Evolutionary conservation across 2,888 invertebrate species (phyloP), one percentile per base, ranked within the genome.

Genomic region (Lithosia quadra): DNA sequence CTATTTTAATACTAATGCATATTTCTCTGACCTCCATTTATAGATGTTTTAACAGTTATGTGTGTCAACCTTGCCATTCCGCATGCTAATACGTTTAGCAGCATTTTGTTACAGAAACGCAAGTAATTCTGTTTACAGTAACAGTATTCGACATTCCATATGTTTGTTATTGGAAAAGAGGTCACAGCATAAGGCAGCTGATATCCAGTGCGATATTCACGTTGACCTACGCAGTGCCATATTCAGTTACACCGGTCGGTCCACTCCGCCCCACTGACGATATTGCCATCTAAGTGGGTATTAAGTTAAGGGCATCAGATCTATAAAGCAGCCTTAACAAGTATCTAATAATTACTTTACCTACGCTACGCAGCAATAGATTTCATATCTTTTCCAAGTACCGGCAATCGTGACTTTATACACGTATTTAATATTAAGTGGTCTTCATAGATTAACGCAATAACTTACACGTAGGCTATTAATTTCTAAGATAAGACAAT

Each of bases 401-500:
- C 68, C 64, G 58, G 36, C 60, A 61, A 73, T 74, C 71, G 69
- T 76, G 71, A 75, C 68, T 68, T 64, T 60, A 63, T 59, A 66
- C 63, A 68, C 28, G 59, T 73, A 65, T 67, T n/a, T 71, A 69
- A 28, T 56, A 24, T 56, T 21, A 57, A 67, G 33, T 67, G 63
- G 55, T 78, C 49, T 34, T 61, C 57, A 70, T 73, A 78, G 74
- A 81, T 81, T 81, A 80, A 75, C 59, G 75, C 79, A 80, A 85
- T 82, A 59, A 63, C 56, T 75, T 83, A 69, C 68, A 84, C 80
- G 81, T 81, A 81, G 76, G 68, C 71, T 73, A 78, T 78, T 88
- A 85, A 85, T 86, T 85, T 80, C 76, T 74, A 75, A 87, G 92
- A 92, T 92, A 93, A 92, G 88, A 89, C 90, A 88, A 89, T 88